Conservation (phyloP, 2,113 vertebrate genomes). For the Alexandromys fortis region DNA sequence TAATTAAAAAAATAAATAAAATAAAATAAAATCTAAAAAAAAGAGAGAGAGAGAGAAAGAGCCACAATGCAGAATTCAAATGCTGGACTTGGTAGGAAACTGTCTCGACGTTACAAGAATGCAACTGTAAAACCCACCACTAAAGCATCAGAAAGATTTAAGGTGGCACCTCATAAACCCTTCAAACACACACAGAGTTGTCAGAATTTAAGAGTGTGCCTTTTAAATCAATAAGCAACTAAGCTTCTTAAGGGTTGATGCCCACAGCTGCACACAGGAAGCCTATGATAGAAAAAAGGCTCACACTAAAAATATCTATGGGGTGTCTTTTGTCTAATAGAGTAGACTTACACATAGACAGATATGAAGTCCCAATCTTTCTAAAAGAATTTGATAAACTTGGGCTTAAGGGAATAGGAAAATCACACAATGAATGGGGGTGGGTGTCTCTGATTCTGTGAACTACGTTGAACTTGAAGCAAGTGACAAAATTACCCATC, state of each 20-base stretch:
- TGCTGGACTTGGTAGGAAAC: slow-evolving; percentile 31
- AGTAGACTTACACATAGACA: background rate
- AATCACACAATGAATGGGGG: background rate
- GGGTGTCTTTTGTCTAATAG: background rate
- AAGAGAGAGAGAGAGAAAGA: slow-evolving; percentile 28
- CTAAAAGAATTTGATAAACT: background rate
- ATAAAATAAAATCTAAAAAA: too few relatives aligned
- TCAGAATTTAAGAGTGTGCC: slow-evolving; percentile 44
- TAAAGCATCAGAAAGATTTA: slow-evolving; percentile 58
- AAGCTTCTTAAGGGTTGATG: background rate
- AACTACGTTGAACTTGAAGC: background rate
- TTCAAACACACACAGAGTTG: slow-evolving; percentile 30
- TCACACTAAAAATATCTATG: background rate
- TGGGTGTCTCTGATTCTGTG: background rate
- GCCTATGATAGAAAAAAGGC: background rate
- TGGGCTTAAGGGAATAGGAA: background rate
- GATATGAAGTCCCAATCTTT: background rate
- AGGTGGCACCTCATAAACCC: slow-evolving; percentile 42
- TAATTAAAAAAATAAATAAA: too few relatives aligned
- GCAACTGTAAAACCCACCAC: slow-evolving; percentile 28
- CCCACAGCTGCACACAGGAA: background rate
- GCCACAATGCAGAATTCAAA: background rate
- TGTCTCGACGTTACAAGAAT: background rate
- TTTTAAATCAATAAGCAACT: slow-evolving; percentile 50
- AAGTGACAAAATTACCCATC: slow-evolving; percentile 2